Conservation (phyloP, 2,888 invertebrate species). For the Cataglyphis livida region DNA sequence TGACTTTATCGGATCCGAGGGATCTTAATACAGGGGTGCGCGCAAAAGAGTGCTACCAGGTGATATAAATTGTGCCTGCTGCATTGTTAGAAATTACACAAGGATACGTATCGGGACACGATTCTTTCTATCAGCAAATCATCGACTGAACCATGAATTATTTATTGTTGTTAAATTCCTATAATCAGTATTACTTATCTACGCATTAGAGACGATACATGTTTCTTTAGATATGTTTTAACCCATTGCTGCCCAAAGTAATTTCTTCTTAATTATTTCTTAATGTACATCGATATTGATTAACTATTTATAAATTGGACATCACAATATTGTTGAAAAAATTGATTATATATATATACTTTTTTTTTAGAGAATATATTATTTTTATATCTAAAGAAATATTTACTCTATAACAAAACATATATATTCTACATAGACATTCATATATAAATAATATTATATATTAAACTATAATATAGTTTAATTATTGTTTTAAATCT, state of each 20-base stretch:
- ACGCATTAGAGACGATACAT: not conserved
- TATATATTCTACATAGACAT: not conserved
- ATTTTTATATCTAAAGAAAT: not conserved
- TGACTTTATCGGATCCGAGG: conserved; percentile 62
- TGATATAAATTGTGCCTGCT: not conserved
- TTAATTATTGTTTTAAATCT: conserved; percentile 2
- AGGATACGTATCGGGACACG: conserved; percentile 54
- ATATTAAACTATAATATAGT: not conserved
- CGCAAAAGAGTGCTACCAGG: conserved; percentile 15
- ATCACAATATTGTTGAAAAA: not conserved
- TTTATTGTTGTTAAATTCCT: not conserved
- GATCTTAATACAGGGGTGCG: conserved; percentile 54
- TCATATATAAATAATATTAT: not conserved
- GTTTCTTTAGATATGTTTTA: not conserved
- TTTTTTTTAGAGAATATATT: not conserved
- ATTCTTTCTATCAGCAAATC: conserved; percentile 26
- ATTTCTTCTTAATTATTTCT: not conserved
- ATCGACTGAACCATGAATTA: conserved; percentile 43
- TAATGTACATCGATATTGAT: not conserved
- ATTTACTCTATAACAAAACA: not conserved
- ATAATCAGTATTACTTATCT: not conserved
- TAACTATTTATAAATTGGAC: not conserved
- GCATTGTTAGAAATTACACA: conserved; percentile 56
- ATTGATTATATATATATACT: not conserved
- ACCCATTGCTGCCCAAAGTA: not conserved